Conservation (phyloP, 2,113 vertebrate species). For the Pelobates fuscus region DNA sequence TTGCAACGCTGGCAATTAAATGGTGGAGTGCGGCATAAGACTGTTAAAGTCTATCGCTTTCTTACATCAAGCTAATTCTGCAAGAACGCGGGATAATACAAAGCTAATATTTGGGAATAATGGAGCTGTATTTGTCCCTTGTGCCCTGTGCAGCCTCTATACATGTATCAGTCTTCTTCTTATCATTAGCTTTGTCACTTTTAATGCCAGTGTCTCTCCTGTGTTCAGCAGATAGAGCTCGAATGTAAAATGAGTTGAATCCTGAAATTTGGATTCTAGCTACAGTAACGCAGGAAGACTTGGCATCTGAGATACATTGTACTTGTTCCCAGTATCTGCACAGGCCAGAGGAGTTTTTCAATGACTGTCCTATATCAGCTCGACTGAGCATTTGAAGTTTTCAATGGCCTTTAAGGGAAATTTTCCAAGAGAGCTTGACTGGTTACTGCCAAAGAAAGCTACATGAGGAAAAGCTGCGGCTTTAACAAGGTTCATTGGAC, state of each 20-base stretch:
- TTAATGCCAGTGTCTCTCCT: neutral
- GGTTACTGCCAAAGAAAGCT: neutral
- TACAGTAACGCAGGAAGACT: neutral
- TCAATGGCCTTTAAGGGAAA: constrained; percentile 20
- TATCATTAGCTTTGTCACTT: neutral
- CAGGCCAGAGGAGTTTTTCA: constrained; percentile 20
- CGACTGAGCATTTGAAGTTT: constrained; percentile 25
- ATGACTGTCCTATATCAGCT: constrained; percentile 4
- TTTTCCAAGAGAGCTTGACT: constrained; percentile 22
- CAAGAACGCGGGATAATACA: too few species aligned
- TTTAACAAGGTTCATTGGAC: constrained; percentile 34
- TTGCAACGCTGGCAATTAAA: too few species aligned
- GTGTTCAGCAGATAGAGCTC: constrained; percentile 1
- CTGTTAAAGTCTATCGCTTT: too few species aligned
- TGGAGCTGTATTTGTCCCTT: too few species aligned
- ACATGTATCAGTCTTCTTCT: neutral
- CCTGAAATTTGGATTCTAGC: constrained; percentile 8
- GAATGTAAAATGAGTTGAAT: neutral
- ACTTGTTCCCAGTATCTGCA: constrained; percentile 19
- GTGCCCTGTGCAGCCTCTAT: neutral
- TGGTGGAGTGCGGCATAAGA: too few species aligned
- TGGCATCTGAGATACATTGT: constrained; percentile 9
- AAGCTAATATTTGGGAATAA: too few species aligned
- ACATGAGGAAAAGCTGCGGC: constrained; percentile 28
- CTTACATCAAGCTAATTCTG: too few species aligned